phyloP scores from a whole-genome alignment of 2,888 invertebrate genomes.

The Gymnoscelis rufifasciata region DNA sequence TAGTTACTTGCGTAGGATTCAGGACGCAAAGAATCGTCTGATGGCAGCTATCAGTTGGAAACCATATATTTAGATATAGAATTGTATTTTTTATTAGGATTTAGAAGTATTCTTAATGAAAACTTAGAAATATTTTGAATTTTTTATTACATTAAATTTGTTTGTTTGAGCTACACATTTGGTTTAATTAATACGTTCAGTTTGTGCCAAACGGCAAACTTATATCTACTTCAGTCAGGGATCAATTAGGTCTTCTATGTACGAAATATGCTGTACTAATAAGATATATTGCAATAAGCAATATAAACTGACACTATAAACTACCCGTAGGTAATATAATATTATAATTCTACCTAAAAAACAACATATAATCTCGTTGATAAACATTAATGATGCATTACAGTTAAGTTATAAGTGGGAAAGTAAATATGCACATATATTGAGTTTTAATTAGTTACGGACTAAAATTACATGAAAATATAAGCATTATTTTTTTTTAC shows the following conservation, averaged over 20 bases:
- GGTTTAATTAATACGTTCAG: slow-evolving; percentile 48
- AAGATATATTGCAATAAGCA: neutral
- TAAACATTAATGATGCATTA: no score
- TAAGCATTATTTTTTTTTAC: no score
- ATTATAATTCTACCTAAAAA: no score
- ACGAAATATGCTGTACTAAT: neutral
- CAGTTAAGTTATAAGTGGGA: no score
- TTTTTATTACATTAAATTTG: slow-evolving; percentile 46
- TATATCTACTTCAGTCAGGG: slow-evolving; percentile 49
- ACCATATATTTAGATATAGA: slow-evolving; percentile 39
- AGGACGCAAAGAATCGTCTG: slow-evolving; percentile 44
- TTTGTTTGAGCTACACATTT: slow-evolving; percentile 63
- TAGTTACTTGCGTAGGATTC: slow-evolving; percentile 49
- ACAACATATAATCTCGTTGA: no score
- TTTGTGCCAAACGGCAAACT: slow-evolving; percentile 50
- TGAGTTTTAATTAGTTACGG: no score
- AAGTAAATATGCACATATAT: no score
- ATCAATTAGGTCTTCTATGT: neutral
- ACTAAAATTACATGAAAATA: no score
- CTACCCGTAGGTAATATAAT: neutral
- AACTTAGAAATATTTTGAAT: slow-evolving; percentile 30
- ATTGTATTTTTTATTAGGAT: no score
- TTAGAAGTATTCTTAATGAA: no score
- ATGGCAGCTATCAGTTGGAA: slow-evolving; percentile 54
- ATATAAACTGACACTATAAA: neutral